Evolutionary conservation across 2,888 invertebrate species (phyloP).

Genomic region (Patella pellucida): DNA sequence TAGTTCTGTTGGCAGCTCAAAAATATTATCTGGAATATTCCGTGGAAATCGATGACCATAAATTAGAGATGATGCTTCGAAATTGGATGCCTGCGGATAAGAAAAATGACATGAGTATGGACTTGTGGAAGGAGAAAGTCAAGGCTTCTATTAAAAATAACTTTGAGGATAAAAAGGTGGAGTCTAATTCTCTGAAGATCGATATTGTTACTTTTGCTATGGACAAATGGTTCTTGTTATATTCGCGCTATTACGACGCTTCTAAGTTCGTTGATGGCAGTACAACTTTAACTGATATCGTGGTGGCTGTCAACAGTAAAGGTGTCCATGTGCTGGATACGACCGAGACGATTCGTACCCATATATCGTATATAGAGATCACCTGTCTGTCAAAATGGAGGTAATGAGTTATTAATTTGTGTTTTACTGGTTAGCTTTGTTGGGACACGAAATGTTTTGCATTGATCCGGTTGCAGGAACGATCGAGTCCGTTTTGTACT

Average conservation of each 20-base stretch:
- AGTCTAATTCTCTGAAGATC: slow-evolving; percentile 42
- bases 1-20: slow-evolving; percentile 54
- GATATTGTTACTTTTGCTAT: slow-evolving; percentile 57
- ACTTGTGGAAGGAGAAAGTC: slow-evolving; percentile 21
- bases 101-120: slow-evolving; percentile 20
- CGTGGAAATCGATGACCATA: slow-evolving; percentile 38
- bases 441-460: no score
- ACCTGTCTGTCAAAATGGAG: slow-evolving; percentile 44
- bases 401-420: slow-evolving; percentile 27
- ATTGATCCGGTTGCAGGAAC: no score
- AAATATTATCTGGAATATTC: slow-evolving; percentile 53
- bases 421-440: not conserved
- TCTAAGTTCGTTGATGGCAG: slow-evolving; percentile 44
- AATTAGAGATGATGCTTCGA: slow-evolving; percentile 49
- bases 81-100: slow-evolving; percentile 52
- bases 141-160: slow-evolving; percentile 23
- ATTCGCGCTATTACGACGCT: slow-evolving; percentile 60
- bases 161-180: slow-evolving; percentile 26
- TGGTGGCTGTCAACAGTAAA: slow-evolving; percentile 55
- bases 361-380: slow-evolving; percentile 52
- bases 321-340: slow-evolving; percentile 57
- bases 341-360: slow-evolving; percentile 50
- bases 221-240: slow-evolving; percentile 55
- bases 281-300: slow-evolving; percentile 39
- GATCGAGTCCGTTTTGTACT: no score